These are phyloP conservation scores for Microtus richardsoni DNA, from an alignment of 2,113 vertebrate species.

Conservation along the genomic window DNA sequence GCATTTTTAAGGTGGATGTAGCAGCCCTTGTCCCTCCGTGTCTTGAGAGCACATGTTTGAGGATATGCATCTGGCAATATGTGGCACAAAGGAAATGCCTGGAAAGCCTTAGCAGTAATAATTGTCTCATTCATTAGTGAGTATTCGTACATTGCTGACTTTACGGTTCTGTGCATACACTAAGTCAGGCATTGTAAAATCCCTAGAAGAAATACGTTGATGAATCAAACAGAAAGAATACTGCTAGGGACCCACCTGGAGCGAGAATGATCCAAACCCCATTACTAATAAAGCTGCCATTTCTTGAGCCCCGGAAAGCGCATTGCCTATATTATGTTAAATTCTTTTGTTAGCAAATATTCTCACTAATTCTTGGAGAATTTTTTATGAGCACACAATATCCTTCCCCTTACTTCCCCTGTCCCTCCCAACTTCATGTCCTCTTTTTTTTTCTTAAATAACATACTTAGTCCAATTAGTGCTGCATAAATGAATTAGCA, in stretches of 20 bases:
- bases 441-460: not conserved
- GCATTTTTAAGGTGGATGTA: not conserved
- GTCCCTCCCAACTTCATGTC: not conserved
- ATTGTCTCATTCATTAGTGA: not conserved
- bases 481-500: not conserved
- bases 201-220: not conserved
- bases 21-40: not conserved
- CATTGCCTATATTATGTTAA: not conserved
- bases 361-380: not conserved
- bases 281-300: not conserved
- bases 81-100: not conserved
- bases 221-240: slow-evolving; percentile 13
- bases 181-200: not conserved
- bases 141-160: not conserved
- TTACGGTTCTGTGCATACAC: not conserved
- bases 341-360: not conserved
- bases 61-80: not conserved
- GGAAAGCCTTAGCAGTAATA: not conserved
- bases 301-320: not conserved
- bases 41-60: not conserved
- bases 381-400: not conserved
- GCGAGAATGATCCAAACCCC: not conserved
- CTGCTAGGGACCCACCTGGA: not conserved
- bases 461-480: not conserved
- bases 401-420: not conserved